Conservation (phyloP, 2,113 vertebrate genomes). For the Zapus hudsonius region DNA sequence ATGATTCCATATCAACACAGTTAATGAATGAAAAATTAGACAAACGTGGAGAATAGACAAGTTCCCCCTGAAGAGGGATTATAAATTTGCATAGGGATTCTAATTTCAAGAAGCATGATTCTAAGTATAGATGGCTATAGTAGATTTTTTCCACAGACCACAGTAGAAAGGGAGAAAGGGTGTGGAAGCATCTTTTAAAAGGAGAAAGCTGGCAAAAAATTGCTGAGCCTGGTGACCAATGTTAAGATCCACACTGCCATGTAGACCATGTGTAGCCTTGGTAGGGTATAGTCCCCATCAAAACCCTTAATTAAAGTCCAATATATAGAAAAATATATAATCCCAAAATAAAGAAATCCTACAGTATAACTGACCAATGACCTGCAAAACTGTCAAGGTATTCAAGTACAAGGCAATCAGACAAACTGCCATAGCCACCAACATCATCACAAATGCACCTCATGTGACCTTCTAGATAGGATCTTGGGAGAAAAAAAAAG, state of each 20-base stretch:
- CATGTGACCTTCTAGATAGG: too few relatives aligned
- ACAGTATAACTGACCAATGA: background rate
- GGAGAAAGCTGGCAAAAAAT: background rate
- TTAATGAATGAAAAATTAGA: background rate
- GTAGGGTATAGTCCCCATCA: background rate
- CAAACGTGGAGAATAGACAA: background rate
- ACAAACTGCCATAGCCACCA: background rate
- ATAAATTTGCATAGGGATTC: background rate
- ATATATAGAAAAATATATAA: background rate
- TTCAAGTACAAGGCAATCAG: background rate
- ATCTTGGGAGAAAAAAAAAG: background rate
- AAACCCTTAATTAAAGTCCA: background rate
- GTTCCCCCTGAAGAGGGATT: background rate
- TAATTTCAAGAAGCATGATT: background rate
- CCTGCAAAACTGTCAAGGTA: background rate
- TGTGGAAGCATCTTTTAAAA: too few relatives aligned
- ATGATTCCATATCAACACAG: background rate
- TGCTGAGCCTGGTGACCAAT: fast-evolving
- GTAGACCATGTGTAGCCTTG: too few relatives aligned
- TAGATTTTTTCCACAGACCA: background rate
- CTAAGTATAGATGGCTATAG: background rate
- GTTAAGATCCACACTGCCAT: background rate
- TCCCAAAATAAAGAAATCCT: background rate
- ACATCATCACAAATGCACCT: too few relatives aligned
- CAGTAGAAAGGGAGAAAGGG: background rate